Evolutionary conservation across 1,140 invertebrate genomes (phyloP), one percentile per base, ranked within the genome.

Genomic region (Calephelis virginiensis): DNA sequence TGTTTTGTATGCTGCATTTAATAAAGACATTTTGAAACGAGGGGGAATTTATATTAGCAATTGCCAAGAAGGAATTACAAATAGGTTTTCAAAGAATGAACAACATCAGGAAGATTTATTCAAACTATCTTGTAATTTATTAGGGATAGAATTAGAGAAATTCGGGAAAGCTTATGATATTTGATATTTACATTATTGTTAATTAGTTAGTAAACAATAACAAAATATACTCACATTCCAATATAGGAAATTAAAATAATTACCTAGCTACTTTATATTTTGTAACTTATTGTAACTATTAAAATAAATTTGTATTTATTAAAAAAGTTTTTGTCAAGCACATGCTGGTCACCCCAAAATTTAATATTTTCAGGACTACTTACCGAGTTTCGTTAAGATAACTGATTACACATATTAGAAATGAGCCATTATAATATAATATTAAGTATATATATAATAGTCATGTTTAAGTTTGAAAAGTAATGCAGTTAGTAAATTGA

Each of bases 11-110:
- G 93, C 95, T 10, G 95, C 95, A 74, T 91, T 97, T 8, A 94
- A 95, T 62, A 91, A 93, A 53, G 89, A 94, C n/a, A 82, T 97
- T 14, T 94, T 97, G 87, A 92, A 93, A 0, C 91, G 92, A 73
- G 94, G 95, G 50, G 96, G 96, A 12, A 86, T 93, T 5, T 98
- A 97, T 74, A 93, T 96, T 10, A 93, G 93, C 74, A 96, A 96
- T 78, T 95, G 96, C 74, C 83, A 89, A 72, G 86, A 90, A 75
- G 91, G 91, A 5, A 82, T 87, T 6, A 86, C 85, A 48, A 90
- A 81, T 64, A 78, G 75, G 43, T 90, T 85, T 68, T 92, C 91
- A 12, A 91, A 90, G 66, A 86, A 92, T 75, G 60, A 82, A 50
- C 75, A 83, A 10, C 46, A 86, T 62, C 91, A 92, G 73, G 83